A percentile compares a stretch with the other conserved stretches of the same genome.
phyloP scores from a whole-genome alignment of 2,888 invertebrate species.

The Drosophila sordidapex region DNA sequence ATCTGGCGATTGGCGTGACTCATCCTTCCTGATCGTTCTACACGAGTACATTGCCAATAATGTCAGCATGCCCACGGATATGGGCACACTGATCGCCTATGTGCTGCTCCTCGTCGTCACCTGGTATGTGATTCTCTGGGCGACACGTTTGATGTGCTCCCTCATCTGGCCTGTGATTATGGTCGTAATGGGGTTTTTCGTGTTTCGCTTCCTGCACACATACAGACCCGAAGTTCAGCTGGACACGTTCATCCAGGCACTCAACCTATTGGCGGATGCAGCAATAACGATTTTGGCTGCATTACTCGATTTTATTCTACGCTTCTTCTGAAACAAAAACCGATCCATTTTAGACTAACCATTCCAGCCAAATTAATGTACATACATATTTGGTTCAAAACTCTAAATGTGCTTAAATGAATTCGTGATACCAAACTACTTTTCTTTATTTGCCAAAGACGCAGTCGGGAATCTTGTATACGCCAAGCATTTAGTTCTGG shows the following conservation, averaged over 20 bases:
- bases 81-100: conserved; percentile 66
- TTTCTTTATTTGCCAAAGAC: background rate
- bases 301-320: background rate
- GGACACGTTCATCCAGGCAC: conserved; percentile 8
- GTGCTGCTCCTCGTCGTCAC: conserved; percentile 65
- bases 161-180: conserved; percentile 75
- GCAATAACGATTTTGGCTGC: conserved; percentile 3
- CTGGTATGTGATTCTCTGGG: conserved; percentile 71
- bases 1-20: conserved; percentile 40
- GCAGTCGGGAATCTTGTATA: conserved; percentile 19
- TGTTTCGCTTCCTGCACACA: conserved; percentile 33
- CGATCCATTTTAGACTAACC: background rate
- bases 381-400: background rate
- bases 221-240: conserved; percentile 17
- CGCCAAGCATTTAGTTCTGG: background rate
- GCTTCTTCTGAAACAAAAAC: background rate
- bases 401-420: background rate
- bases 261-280: background rate
- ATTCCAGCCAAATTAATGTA: conserved; percentile 23
- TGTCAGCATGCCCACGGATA: conserved; percentile 53
- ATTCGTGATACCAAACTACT: background rate
- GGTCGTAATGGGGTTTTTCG: conserved; percentile 51
- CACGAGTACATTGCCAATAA: conserved; percentile 72
- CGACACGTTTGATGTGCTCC: conserved; percentile 62
- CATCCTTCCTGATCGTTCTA: conserved; percentile 37